Conservation (phyloP, 1,140 invertebrate species). For the Trichonephila clavipes region DNA sequence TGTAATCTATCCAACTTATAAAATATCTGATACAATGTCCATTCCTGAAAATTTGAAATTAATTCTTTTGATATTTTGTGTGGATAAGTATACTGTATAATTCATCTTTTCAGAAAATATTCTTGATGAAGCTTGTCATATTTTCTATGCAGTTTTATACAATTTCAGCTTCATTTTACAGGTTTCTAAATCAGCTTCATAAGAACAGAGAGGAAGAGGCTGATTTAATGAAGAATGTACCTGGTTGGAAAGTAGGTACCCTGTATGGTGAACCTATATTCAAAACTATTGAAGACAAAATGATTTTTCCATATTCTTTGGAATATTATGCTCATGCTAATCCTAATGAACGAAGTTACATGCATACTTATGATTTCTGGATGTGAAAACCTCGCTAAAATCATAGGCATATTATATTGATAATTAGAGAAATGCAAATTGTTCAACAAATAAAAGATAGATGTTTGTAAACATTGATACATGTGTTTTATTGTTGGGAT, state of each 20-base stretch:
- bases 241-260: conserved; percentile 93
- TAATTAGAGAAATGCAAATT: neutral
- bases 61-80: no score
- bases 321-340: conserved; percentile 86
- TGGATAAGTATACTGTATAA: no score
- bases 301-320: conserved; percentile 83
- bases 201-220: conserved; percentile 91
- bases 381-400: conserved; percentile 26
- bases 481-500: neutral
- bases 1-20: no score
- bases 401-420: neutral
- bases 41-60: no score
- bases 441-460: neutral
- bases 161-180: conserved; percentile 77
- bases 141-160: no score
- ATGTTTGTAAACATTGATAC: neutral
- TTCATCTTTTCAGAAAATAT: no score
- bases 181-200: conserved; percentile 88
- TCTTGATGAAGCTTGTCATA: no score
- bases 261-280: conserved; percentile 91
- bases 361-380: conserved; percentile 44
- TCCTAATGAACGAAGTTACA: neutral
- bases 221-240: conserved; percentile 92
- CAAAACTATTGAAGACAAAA: conserved; percentile 83
- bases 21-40: no score